These are phyloP conservation scores for Chamaetylas fuelleborni DNA, from an alignment of 2,113 vertebrate species.

Conservation along the genomic window DNA sequence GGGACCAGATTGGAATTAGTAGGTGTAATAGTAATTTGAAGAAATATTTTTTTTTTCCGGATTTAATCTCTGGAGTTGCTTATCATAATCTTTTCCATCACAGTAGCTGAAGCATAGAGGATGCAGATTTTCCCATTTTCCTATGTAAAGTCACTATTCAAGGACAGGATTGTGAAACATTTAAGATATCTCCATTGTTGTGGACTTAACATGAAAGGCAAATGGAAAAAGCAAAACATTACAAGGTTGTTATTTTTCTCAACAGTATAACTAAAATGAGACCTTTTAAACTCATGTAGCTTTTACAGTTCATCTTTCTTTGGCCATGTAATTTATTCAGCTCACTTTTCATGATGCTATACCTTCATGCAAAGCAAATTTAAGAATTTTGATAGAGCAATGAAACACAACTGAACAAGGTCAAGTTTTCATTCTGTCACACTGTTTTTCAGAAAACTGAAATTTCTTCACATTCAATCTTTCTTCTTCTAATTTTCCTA, in stretches of 20 bases:
- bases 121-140: background rate
- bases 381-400: background rate
- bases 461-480: background rate
- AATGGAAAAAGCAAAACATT: background rate
- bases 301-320: background rate
- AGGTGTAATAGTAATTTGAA: background rate
- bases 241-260: background rate
- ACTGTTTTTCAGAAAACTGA: background rate
- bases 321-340: background rate
- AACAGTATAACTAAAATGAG: background rate
- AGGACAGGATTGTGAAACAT: background rate
- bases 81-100: background rate
- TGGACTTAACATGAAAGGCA: background rate
- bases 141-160: background rate
- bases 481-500: background rate
- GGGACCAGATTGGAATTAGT: background rate
- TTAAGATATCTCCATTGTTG: background rate
- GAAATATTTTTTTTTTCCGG: background rate
- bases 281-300: background rate
- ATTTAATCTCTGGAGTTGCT: background rate
- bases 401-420: background rate
- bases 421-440: background rate
- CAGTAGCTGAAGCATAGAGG: background rate
- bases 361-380: background rate
- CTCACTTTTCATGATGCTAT: background rate